These are phyloP conservation scores for Dimorphilus gyrociliatus DNA, from an alignment of 2,888 invertebrate species.

Conservation along the genomic window DNA sequence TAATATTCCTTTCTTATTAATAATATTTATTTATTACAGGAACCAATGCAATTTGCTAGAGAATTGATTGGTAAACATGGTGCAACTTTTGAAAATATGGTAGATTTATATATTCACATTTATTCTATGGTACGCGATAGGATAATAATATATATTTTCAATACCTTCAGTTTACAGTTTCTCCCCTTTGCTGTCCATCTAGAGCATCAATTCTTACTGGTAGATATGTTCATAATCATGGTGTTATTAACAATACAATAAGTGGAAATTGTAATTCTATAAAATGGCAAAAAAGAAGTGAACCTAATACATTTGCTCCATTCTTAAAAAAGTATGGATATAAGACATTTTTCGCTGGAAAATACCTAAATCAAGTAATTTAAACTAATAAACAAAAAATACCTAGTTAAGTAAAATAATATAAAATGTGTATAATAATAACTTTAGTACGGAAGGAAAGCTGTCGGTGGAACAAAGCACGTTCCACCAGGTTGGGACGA, in stretches of 20 bases:
- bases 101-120: constrained; percentile 9
- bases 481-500: constrained; percentile 70
- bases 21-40: constrained; percentile 16
- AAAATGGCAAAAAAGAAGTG: constrained; percentile 50
- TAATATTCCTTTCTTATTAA: too few species aligned
- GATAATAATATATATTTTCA: too few species aligned
- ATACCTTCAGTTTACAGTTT: constrained; percentile 58
- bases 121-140: too few species aligned
- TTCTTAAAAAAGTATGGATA: constrained; percentile 52
- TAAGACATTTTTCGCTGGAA: constrained; percentile 75
- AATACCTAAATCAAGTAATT: constrained; percentile 70
- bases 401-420: neutral
- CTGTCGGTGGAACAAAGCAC: constrained; percentile 47
- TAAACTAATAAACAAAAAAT: too few species aligned
- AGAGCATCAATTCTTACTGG: constrained; percentile 72
- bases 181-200: constrained; percentile 76
- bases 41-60: constrained; percentile 24
- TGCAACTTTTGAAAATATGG: constrained; percentile 28
- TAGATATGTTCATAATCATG: constrained; percentile 63
- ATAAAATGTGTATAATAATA: too few species aligned
- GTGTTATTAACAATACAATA: constrained; percentile 58
- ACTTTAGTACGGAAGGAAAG: constrained; percentile 48
- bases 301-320: constrained; percentile 52
- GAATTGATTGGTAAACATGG: constrained; percentile 25
- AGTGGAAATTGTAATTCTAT: constrained; percentile 60